Percentiles rank a stretch among this genome's conserved stretches.
Evolutionary conservation across 2,113 vertebrate genomes (phyloP).

Genomic region (Acrocephalus kingi): DNA sequence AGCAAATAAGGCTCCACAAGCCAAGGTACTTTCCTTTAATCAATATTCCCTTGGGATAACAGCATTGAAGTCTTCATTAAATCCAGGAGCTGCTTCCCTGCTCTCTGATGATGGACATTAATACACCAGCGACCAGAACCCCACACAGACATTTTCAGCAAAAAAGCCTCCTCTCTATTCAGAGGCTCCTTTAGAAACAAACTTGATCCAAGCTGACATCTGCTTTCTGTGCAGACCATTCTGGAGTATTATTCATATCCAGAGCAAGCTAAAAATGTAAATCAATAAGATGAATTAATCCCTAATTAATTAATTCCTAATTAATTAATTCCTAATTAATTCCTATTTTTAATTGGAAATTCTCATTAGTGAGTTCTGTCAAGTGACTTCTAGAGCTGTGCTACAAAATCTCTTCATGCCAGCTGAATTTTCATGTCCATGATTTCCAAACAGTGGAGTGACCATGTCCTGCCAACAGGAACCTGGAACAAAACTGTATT

Average conservation of each 20-base stretch:
- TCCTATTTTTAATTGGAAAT: not conserved
- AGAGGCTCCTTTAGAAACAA: not conserved
- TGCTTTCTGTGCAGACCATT: not conserved
- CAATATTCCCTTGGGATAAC: not conserved
- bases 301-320: not conserved
- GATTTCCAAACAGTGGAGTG: not conserved
- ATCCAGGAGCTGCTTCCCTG: not conserved
- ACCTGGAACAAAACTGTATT: too few relatives aligned
- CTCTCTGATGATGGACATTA: not conserved
- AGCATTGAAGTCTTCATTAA: not conserved
- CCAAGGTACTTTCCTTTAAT: conserved; percentile 9
- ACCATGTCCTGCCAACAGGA: not conserved
- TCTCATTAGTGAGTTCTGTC: not conserved
- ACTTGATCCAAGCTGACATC: not conserved
- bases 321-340: not conserved
- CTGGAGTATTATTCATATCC: not conserved
- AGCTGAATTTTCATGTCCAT: not conserved
- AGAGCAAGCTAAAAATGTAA: not conserved
- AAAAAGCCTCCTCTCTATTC: not conserved
- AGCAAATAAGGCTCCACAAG: not conserved
- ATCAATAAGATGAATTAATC: not conserved
- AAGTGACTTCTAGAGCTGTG: not conserved
- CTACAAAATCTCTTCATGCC: not conserved
- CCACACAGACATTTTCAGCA: not conserved
- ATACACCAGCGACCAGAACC: not conserved